A percentile compares a stretch with the other conserved stretches of the same genome.
Conservation (phyloP, 2,113 vertebrate genomes). For the Psilopsiagon aymara region DNA sequence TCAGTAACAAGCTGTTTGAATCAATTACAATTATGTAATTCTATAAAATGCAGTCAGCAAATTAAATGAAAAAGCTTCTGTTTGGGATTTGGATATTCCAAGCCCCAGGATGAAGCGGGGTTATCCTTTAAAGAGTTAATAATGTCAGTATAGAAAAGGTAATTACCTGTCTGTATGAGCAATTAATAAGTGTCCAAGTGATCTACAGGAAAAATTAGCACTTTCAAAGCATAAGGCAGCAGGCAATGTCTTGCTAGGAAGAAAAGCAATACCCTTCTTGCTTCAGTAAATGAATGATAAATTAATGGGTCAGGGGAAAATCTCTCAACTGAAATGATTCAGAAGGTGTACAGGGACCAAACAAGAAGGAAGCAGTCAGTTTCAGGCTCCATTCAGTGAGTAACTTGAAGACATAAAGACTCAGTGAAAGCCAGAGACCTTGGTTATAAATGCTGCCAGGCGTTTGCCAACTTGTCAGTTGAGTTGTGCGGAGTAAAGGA, state of each 20-base stretch:
- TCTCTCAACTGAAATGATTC: neutral
- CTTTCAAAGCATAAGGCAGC: neutral
- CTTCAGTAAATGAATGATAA: neutral
- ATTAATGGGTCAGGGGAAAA: neutral
- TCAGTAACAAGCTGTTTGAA: neutral
- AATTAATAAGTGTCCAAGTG: neutral
- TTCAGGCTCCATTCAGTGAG: neutral
- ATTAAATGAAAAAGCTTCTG: neutral
- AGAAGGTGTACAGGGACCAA: neutral
- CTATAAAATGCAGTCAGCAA: neutral
- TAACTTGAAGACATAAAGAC: slow-evolving; percentile 12
- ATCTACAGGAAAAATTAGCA: neutral
- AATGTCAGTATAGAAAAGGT: neutral
- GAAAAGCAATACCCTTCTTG: neutral
- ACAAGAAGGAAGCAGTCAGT: neutral
- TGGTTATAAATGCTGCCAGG: neutral
- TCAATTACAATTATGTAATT: neutral
- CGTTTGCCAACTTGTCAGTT: slow-evolving; percentile 22
- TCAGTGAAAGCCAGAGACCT: neutral
- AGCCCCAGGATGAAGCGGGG: neutral
- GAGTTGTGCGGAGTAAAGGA: neutral
- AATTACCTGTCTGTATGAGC: neutral
- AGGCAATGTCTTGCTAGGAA: neutral
- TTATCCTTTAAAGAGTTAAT: neutral
- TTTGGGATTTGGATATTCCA: neutral